phyloP scores from a whole-genome alignment of 2,113 vertebrate genomes.

The Malurus elegans region DNA sequence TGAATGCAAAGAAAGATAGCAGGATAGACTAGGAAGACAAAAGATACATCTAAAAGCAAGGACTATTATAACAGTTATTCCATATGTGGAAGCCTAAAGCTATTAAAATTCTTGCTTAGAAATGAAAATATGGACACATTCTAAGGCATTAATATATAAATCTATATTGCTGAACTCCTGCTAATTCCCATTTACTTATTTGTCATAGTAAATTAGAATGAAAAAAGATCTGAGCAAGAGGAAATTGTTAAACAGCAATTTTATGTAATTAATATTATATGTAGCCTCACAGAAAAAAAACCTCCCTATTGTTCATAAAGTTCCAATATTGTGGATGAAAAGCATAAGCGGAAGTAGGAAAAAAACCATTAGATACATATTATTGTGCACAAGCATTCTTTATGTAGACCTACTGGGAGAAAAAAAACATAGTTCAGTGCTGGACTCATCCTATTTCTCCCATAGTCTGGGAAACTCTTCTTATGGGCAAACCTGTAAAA shows the following conservation, averaged over 20 bases:
- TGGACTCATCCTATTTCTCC: background rate
- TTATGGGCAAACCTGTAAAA: background rate
- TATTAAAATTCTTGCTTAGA: background rate
- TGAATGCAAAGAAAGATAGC: background rate
- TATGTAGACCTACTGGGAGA: background rate
- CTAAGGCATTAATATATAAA: background rate
- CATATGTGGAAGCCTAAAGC: background rate
- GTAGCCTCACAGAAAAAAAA: background rate
- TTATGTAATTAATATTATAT: background rate
- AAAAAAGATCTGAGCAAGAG: background rate
- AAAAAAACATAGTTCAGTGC: background rate
- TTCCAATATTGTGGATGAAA: background rate
- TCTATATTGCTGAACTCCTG: background rate
- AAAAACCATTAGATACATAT: rapidly evolving
- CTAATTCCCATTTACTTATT: background rate
- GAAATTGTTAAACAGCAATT: background rate
- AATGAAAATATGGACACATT: background rate
- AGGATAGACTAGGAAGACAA: background rate
- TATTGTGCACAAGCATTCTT: background rate
- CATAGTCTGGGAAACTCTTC: background rate
- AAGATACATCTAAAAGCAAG: background rate
- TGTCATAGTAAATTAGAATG: background rate
- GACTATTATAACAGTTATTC: background rate
- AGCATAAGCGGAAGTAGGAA: background rate
- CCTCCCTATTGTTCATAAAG: background rate